Percentiles rank a stretch among this genome's conserved stretches.
These are phyloP conservation scores for Esox lucius DNA, from an alignment of 2,797 vertebrate genomes.

Conservation along the genomic window DNA sequence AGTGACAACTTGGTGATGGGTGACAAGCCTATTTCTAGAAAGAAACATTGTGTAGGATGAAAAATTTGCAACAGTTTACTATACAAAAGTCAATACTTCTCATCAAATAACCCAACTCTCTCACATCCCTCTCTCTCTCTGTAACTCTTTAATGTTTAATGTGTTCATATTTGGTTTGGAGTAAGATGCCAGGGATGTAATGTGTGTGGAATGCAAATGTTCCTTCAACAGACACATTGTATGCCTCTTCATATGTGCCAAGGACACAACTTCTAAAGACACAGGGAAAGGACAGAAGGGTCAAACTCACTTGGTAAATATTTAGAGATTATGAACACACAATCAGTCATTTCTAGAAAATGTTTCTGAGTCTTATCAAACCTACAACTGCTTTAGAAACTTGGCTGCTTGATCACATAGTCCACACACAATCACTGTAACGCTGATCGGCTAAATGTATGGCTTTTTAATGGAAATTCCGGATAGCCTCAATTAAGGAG, in stretches of 20 bases:
- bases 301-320: neutral
- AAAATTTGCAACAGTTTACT: neutral
- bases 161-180: neutral
- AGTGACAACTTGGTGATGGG: neutral
- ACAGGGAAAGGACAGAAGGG: neutral
- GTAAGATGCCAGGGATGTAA: neutral
- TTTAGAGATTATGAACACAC: neutral
- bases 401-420: neutral
- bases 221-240: slow-evolving; percentile 38
- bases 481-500: neutral
- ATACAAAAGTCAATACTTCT: neutral
- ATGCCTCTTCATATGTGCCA: slow-evolving; percentile 19
- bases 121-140: neutral
- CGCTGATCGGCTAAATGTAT: neutral
- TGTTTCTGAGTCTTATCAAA: neutral
- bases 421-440: neutral
- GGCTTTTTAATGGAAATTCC: neutral
- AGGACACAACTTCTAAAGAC: slow-evolving; percentile 30
- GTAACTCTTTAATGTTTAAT: neutral
- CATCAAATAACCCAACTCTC: neutral
- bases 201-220: slow-evolving; percentile 16
- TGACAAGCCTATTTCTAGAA: neutral
- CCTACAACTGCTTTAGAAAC: neutral
- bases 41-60: neutral
- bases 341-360: neutral